These are phyloP conservation scores for Acanthococcus lagerstroemiae DNA, from an alignment of 2,888 invertebrate genomes.

Conservation along the genomic window DNA sequence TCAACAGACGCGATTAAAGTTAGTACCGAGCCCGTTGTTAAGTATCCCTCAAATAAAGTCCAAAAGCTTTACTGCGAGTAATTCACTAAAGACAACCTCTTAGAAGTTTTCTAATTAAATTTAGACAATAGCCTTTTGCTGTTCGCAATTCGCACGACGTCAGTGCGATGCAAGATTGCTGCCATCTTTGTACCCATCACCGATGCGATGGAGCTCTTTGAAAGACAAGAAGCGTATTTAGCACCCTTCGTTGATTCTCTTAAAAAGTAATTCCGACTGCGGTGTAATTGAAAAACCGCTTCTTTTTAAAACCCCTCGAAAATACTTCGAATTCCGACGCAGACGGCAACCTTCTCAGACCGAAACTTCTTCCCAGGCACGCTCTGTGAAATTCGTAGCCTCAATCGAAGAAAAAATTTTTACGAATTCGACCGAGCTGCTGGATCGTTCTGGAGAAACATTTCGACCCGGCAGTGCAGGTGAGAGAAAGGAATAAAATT, in stretches of 20 bases:
- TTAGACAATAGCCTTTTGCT: conserved; percentile 21
- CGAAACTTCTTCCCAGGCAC: too few species aligned
- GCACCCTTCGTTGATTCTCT: conserved; percentile 26
- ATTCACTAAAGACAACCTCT: conserved; percentile 21
- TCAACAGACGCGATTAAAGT: not conserved
- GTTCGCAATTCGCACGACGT: conserved; percentile 2
- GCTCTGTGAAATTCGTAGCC: too few species aligned
- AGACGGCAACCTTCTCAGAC: too few species aligned
- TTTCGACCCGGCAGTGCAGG: too few species aligned
- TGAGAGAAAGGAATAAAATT: too few species aligned
- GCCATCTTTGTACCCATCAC: not conserved
- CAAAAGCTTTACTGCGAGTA: conserved; percentile 18
- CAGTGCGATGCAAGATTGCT: conserved; percentile 11
- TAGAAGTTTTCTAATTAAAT: conserved; percentile 29
- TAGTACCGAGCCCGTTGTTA: not conserved
- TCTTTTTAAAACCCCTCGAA: not conserved
- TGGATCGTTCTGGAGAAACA: too few species aligned
- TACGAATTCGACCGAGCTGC: too few species aligned
- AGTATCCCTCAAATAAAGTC: not conserved
- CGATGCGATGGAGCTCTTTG: not conserved
- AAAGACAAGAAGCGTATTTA: conserved; percentile 30
- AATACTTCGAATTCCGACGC: not conserved
- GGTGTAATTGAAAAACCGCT: conserved; percentile 27
- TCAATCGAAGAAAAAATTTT: too few species aligned
- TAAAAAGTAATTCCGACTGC: conserved; percentile 21